Evolutionary conservation across 2,888 invertebrate genomes (phyloP), one percentile per base, ranked within the genome.

Genomic region (Hydrotaea diabolus): DNA sequence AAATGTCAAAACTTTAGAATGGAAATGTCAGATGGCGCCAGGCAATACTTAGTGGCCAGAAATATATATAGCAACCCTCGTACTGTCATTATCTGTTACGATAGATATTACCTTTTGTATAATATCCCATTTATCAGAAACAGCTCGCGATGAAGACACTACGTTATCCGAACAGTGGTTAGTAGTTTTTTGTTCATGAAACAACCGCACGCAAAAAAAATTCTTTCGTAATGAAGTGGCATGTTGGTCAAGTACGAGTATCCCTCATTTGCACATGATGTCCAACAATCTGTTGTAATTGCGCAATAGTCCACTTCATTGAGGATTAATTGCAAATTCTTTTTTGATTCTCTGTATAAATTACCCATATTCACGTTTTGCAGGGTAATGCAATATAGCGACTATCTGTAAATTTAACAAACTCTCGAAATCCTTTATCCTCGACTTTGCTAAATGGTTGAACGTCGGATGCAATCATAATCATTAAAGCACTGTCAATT

Each of bases 331-430:
- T 87, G 78, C 43, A 80, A 85, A 8, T 76, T 64, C 17, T 17
- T 15, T 76, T 73, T 78, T 21, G 49, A 49, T 11, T 53, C 72
- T 1, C 79, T 9, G 53, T 82, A 80, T 23, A 78, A 49, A 21
- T 76, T 55, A 11, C 36, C 55, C 23, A 82, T n/a, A n/a, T n/a
- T n/a, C n/a, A n/a, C n/a, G n/a, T n/a, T n/a, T n/a, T n/a, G n/a
- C n/a, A n/a, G n/a, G n/a, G n/a, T n/a, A n/a, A n/a, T n/a, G n/a
- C n/a, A n/a, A n/a, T n/a, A n/a, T n/a, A 90, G n/a, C 83, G 82
- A n/a, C 88, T 88, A 84, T 88, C 88, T 62, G 89, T 77, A 75
- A 82, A 83, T 73, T 87, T 62, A 21, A 64, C n/a, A 23, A 64
- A 31, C 8, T 46, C 31, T 17, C 53, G 11, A 46, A 74, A 74